Base-by-base conservation (phyloP, 2,797 vertebrate genomes). In the Characodon lateralis region DNA sequence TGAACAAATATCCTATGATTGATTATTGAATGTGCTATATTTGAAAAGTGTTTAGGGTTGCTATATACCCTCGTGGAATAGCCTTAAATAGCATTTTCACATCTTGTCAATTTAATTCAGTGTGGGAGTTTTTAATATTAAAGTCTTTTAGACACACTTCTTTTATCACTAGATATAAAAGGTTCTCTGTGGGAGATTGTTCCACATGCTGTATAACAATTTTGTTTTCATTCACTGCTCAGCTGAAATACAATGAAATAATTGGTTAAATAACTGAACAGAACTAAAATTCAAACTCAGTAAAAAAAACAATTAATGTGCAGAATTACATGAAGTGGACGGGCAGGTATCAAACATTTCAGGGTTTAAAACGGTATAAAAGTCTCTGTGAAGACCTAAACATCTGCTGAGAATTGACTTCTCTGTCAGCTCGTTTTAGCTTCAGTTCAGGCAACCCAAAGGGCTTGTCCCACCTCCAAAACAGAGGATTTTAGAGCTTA, bases 401-500 rank as follows among this genome's bases (percentile, higher is more conserved):
- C 74, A 59, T 74, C 56, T 78, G 83, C 55, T n/a, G 61, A 86
- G 68, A 86, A 86, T 89, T 86, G 90, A 73, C 72, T 85, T 76
- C 39, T n/a, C 78, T 65, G 39, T 72, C 39, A 76, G 74, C 80
- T 76, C 72, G 7, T 85, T 76, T 83, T 90, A 84, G 89, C 86
- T 77, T 81, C 50, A 69, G 2, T 70, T 76, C 71, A 77, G 81
- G 63, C 71, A 81, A 78, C 72, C 50, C 22, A 68, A 63, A 83
- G 84, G 77, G 89, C 85, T 90, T 91, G 91, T 88, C 77, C 61
- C 35, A 43, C 68, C 85, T 86, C 93, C 90, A 93, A 90, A 88
- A 82, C 63, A 70, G 79, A 51, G 88, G 90, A 92, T 92, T 92
- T 92, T 59, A 53, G 51, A 85, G 87, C 80, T 92, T 92, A 87